Conservation (phyloP, 2,888 invertebrate species). For the Idaea straminata region DNA sequence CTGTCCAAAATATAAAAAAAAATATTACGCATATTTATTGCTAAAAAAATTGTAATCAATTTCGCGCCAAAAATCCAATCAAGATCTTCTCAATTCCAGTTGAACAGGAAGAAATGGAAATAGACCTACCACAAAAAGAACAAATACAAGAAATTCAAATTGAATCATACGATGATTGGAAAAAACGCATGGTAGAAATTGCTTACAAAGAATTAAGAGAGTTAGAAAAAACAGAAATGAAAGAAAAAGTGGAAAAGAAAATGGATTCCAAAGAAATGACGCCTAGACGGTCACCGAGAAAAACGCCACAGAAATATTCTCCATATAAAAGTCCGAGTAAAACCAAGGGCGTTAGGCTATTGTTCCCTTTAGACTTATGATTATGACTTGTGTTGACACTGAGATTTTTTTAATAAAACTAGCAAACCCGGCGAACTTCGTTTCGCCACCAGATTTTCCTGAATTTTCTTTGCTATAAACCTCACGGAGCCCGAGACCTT, state of each 20-base stretch:
- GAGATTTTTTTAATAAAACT: too few species aligned
- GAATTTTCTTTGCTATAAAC: too few species aligned
- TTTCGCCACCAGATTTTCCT: too few species aligned
- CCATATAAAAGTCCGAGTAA: slow-evolving; percentile 55
- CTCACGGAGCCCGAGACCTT: too few species aligned
- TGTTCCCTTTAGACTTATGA: slow-evolving; percentile 50
- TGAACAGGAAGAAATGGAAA: slow-evolving; percentile 47
- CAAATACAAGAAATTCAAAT: slow-evolving; percentile 42
- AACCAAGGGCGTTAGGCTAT: slow-evolving; percentile 48
- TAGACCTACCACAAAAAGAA: slow-evolving; percentile 39
- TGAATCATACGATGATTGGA: slow-evolving; percentile 83
- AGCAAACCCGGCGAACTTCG: too few species aligned
- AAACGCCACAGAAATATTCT: slow-evolving; percentile 57
- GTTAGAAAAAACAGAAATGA: slow-evolving; percentile 32
- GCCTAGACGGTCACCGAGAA: slow-evolving; percentile 57
- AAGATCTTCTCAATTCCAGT: slow-evolving; percentile 27
- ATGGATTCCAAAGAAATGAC: slow-evolving; percentile 23
- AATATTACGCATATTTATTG: too few species aligned
- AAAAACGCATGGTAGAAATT: slow-evolving; percentile 74
- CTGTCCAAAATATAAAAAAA: too few species aligned
- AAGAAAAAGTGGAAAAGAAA: slow-evolving; percentile 8
- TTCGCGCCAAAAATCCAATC: not conserved
- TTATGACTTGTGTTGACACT: not conserved
- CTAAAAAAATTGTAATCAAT: too few species aligned
- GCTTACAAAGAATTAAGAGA: slow-evolving; percentile 62